phyloP scores from a whole-genome alignment of 2,113 vertebrate genomes.

The Urocolius indicus region DNA sequence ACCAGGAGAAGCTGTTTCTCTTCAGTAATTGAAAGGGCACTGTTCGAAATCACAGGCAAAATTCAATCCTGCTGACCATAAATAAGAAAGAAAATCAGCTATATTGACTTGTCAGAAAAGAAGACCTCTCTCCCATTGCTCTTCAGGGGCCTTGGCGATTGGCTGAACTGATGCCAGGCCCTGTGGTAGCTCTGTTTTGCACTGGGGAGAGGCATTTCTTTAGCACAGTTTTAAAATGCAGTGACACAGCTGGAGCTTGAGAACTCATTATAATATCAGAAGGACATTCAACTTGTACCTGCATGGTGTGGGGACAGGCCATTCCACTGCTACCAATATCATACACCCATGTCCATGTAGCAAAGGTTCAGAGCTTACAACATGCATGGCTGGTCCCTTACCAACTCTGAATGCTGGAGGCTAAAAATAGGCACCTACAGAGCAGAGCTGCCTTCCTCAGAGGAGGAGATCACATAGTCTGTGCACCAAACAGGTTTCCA shows the following conservation, averaged over 20 bases:
- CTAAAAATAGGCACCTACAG: neutral
- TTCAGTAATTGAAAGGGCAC: neutral
- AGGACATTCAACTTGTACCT: neutral
- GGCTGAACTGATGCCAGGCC: neutral
- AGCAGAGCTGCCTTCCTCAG: neutral
- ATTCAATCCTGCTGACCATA: neutral
- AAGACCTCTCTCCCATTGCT: rapidly evolving
- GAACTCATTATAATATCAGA: neutral
- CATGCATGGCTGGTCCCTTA: too few relatives aligned
- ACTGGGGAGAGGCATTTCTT: neutral
- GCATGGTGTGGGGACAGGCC: neutral
- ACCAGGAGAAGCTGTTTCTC: neutral
- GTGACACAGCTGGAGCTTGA: neutral
- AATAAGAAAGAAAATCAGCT: neutral
- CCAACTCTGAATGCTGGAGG: rapidly evolving
- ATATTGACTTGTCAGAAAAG: neutral
- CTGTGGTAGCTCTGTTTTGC: neutral
- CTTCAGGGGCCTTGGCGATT: neutral
- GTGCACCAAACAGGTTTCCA: neutral
- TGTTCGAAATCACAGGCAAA: neutral
- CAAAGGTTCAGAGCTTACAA: neutral
- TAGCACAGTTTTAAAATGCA: neutral
- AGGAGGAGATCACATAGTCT: neutral
- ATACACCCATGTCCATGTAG: neutral
- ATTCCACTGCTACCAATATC: neutral